Percentiles rank a stretch among this genome's conserved stretches.
These are phyloP conservation scores for Himantopus leucocephalus DNA, from an alignment of 2,113 vertebrate species.

Conservation along the genomic window DNA sequence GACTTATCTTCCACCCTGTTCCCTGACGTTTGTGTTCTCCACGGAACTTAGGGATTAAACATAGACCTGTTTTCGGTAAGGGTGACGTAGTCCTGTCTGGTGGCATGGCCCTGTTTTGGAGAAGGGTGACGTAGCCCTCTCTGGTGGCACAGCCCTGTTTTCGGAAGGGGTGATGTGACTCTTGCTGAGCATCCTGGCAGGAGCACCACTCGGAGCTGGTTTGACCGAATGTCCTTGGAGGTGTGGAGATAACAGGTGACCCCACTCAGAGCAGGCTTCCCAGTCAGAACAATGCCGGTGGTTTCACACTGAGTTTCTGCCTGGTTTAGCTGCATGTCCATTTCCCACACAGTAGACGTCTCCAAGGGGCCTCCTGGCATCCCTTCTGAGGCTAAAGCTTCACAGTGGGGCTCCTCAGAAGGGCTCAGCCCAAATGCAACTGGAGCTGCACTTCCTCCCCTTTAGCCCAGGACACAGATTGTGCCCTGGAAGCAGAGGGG, in stretches of 20 bases:
- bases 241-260: background rate
- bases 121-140: background rate
- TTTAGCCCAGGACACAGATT: background rate
- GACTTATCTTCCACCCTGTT: background rate
- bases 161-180: background rate
- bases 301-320: background rate
- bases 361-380: background rate
- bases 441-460: background rate
- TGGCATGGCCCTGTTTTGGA: background rate
- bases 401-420: background rate
- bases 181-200: background rate
- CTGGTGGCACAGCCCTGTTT: background rate
- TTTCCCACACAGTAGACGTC: accelerated
- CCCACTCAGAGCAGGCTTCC: background rate
- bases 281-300: background rate
- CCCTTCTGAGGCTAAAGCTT: background rate
- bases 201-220: background rate
- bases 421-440: background rate
- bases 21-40: background rate
- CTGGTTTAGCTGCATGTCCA: background rate
- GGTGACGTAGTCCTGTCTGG: background rate
- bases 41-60: background rate
- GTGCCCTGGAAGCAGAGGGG: background rate
- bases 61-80: background rate
- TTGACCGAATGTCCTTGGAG: background rate